These are phyloP conservation scores for Microplitis mediator DNA, from an alignment of 1,140 invertebrate species.

Conservation along the genomic window DNA sequence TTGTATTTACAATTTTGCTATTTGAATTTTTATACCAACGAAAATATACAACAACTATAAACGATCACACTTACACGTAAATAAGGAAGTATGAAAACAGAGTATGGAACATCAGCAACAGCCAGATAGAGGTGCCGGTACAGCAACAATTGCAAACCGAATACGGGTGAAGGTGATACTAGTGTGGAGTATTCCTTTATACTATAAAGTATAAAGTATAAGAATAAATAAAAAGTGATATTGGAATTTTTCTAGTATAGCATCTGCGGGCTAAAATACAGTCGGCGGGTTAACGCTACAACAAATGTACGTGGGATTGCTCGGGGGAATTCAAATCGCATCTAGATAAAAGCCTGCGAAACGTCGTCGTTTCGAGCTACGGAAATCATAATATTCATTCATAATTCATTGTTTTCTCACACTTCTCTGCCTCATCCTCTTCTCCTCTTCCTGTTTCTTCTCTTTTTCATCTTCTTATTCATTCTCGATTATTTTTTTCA, in stretches of 20 bases:
- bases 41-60: neutral
- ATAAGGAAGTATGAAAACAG: too few species aligned
- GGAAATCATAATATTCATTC: slow-evolving; percentile 46
- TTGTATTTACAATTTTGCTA: slow-evolving; percentile 4
- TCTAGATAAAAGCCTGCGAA: slow-evolving; percentile 43
- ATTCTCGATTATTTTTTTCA: neutral
- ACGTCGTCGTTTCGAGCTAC: slow-evolving; percentile 33
- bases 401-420: slow-evolving; percentile 43
- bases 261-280: neutral
- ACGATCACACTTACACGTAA: neutral
- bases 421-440: slow-evolving; percentile 9
- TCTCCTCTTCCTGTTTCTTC: neutral
- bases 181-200: neutral
- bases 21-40: neutral
- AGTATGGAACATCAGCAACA: too few species aligned
- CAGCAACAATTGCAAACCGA: too few species aligned
- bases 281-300: slow-evolving; percentile 9
- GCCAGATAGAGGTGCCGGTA: too few species aligned
- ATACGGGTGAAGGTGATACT: neutral
- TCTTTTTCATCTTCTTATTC: slow-evolving; percentile 27
- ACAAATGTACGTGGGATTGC: slow-evolving; percentile 25
- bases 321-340: slow-evolving; percentile 43
- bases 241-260: slow-evolving; percentile 6
- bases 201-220: neutral
- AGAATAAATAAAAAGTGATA: neutral